Base-by-base conservation (phyloP, 1,140 invertebrate species). In the Latrodectus geometricus region DNA sequence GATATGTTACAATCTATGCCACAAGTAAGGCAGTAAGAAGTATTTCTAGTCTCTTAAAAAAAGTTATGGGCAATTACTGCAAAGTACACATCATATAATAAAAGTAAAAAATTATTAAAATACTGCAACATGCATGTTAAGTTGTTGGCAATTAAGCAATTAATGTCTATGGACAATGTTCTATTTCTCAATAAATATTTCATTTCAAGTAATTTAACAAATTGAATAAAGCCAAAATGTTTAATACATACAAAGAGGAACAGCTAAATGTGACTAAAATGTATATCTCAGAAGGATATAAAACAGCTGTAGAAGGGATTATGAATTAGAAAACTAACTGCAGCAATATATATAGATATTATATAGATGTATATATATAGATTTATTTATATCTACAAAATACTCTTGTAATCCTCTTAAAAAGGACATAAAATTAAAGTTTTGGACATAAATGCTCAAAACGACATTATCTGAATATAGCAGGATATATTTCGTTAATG, bases 351-450 rank as follows among this genome's bases (percentile, higher is more conserved):
- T 86, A 86, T 86, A 86, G n/a, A 86, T 77, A 77, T 86, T 77
- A 76, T 75, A 84, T 84, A 84, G 76, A 82, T 50, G 74, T 75
- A 84, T 84, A 84, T n/a, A n/a, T 54, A 85, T 76, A 75, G 74
- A 86, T 86, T 86, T 86, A 86, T 86, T 76, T 77, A 74, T 86
- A 86, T 86, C 83, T 86, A 86, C 83, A 86, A 86, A 86, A 86
- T 86, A 86, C 83, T 86, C 68, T 86, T 35, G 54, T 61, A 61
- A 86, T 68, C 83, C 83, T 70, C 69, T 86, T 56, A 52, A 21
- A 76, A 83, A 83, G 56, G 81, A 72, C 74, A 56, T 20, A 23
- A 48, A 83, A 83, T 72, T 74, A 54, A n/a, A 70, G 70, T 78
- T 70, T 77, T 73, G 74, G 68, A 77, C n/a, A 50, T 83, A 20